Base-by-base conservation (phyloP, 2,113 vertebrate species). In the Chloropsis hardwickii region DNA sequence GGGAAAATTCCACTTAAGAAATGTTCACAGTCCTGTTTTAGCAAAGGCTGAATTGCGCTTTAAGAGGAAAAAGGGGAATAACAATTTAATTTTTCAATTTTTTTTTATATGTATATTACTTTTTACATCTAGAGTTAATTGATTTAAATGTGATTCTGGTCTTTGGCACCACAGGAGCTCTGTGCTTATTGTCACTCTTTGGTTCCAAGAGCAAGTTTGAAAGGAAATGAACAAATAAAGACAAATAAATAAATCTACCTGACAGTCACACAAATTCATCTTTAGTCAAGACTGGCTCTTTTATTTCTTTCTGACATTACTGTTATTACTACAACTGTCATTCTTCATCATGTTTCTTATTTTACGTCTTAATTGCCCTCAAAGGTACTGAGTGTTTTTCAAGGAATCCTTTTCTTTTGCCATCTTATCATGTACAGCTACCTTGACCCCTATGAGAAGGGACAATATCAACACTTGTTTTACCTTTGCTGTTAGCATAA, bases 261-360 rank as follows among this genome's bases (percentile, higher is more conserved):
- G 17, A 90, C 87, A 66, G 18, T 66, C n/a, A 86, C 50, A 78
- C 6, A 87, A 73, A 67, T 72, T 82, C 27, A 73, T 80, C 35
- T 78, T 44, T 31, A 71, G 35, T 80, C 62, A 89, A 90, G 67
- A 71, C 5, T 76, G 81, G 9, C 10, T 70, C n/a, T 94, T 81
- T 88, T 65, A 56, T 97, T 93, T 93, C 58, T 64, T 92, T 73
- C 35, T 92, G 37, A n/a, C 8, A 50, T 82, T 94, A 57, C 47
- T 74, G 5, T 42, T 88, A 69, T 25, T n/a, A 48, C 56, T 84
- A 64, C 15, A 87, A 53, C 29, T 67, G 47, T 58, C 67, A n/a
- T 85, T 92, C 61, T 92, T 89, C 37, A 66, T 92, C 40, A 16
- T 29, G 4, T 6, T 77, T 66, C 61, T 77, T 88, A 88, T 90